Conservation (phyloP, 2,888 invertebrate genomes). For the Tenthredo notha region DNA sequence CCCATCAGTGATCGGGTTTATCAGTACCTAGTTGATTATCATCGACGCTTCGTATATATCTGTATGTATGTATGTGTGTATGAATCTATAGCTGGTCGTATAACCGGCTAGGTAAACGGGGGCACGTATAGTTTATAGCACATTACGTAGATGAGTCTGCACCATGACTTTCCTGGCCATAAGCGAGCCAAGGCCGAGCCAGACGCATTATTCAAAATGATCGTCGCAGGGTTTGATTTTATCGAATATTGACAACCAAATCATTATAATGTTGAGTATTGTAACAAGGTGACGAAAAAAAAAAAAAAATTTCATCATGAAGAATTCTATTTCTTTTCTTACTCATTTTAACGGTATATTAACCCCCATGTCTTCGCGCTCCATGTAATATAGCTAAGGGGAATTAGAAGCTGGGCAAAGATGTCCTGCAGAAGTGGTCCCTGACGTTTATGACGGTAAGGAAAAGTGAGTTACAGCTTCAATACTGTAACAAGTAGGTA, state of each 20-base stretch:
- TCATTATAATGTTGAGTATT: background rate
- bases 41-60: background rate
- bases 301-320: too few relatives aligned
- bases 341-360: background rate
- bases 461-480: constrained; percentile 75
- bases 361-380: background rate
- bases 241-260: background rate
- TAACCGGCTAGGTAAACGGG: background rate
- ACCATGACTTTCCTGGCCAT: constrained; percentile 19
- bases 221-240: background rate
- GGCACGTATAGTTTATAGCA: constrained; percentile 20
- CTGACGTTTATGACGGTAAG: constrained; percentile 74
- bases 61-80: background rate
- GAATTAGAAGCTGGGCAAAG: constrained; percentile 48
- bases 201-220: constrained; percentile 41
- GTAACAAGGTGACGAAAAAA: too few relatives aligned
- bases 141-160: constrained; percentile 42
- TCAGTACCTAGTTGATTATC: constrained; percentile 30
- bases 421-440: constrained; percentile 37
- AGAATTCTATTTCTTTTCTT: background rate
- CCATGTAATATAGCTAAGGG: background rate
- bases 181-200: background rate
- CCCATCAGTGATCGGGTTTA: constrained; percentile 11
- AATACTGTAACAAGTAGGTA: constrained; percentile 74
- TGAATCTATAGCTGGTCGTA: background rate